Evolutionary conservation across 2,888 invertebrate species (phyloP).

Genomic region (Noctua fimbriata): DNA sequence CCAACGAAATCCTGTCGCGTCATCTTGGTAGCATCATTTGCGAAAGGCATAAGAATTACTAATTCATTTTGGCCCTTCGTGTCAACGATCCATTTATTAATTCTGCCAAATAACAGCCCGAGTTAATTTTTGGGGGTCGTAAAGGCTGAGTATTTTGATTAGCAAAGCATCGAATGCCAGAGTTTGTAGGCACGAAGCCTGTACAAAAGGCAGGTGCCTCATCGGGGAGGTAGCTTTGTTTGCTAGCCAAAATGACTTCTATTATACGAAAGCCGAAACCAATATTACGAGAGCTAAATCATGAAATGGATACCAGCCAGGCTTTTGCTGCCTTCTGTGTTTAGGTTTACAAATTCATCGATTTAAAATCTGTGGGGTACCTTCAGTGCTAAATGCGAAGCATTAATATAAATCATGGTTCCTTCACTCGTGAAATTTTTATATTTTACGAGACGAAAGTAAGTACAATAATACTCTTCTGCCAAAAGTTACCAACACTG

Average conservation of each 20-base stretch:
- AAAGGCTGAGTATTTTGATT: conserved; percentile 26
- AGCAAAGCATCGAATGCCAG: not conserved
- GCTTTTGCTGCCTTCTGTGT: not conserved
- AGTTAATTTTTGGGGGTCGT: conserved; percentile 28
- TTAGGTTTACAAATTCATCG: not conserved
- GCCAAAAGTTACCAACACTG: not conserved
- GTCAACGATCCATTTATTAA: conserved; percentile 41
- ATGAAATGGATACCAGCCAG: not conserved
- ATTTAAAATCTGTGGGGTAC: not conserved
- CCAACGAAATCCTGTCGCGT: conserved; percentile 12
- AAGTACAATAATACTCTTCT: not conserved
- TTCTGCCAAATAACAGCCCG: conserved; percentile 15
- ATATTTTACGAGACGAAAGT: not conserved
- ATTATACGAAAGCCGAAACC: not conserved
- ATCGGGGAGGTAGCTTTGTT: not conserved
- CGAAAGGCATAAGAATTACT: conserved; percentile 38
- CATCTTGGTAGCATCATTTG: conserved; percentile 47
- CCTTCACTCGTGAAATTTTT: not conserved
- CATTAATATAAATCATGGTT: not conserved
- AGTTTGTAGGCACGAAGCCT: not conserved
- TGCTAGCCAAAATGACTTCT: not conserved
- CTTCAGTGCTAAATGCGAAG: not conserved
- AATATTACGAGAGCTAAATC: not conserved
- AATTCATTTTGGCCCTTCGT: conserved; percentile 47
- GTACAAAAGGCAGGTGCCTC: not conserved